Conservation (phyloP, 2,888 invertebrate genomes). For the Amphipyra berbera region DNA sequence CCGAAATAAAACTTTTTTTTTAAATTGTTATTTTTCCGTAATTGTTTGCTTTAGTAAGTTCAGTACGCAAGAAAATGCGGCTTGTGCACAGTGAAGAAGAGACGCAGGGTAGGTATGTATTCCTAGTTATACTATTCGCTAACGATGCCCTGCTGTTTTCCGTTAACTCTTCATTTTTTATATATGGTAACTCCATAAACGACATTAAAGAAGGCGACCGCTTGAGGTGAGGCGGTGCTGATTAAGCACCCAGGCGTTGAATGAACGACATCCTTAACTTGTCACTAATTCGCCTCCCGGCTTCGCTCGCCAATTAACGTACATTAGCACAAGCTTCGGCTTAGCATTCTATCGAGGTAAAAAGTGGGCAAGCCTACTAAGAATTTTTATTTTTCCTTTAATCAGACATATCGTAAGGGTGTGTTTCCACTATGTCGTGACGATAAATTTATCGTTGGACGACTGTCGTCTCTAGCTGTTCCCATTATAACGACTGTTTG, state of each 20-base stretch:
- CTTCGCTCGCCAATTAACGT: conserved; percentile 66
- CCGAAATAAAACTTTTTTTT: no score
- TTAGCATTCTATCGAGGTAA: conserved; percentile 57
- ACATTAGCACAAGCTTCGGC: conserved; percentile 68
- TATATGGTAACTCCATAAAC: conserved; percentile 13
- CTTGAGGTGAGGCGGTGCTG: conserved; percentile 12
- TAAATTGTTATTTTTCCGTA: no score
- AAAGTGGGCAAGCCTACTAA: conserved; percentile 44
- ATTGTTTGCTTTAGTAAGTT: no score
- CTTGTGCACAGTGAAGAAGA: no score
- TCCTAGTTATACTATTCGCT: conserved; percentile 11
- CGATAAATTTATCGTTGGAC: no score
- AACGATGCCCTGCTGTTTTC: conserved; percentile 26
- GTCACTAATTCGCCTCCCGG: conserved; percentile 38
- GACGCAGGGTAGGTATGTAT: neutral
- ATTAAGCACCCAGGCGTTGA: neutral
- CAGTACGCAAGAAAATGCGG: no score
- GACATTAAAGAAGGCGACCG: conserved; percentile 1
- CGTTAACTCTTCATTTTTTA: conserved; percentile 21
- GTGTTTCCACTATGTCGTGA: no score
- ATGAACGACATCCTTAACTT: conserved; percentile 43
- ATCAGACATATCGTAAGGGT: conserved; percentile 49
- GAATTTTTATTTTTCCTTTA: conserved; percentile 61
- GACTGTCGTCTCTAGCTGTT: no score
- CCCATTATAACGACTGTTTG: no score